A percentile compares a stretch with the other conserved stretches of the same genome.
Evolutionary conservation across 2,888 invertebrate genomes (phyloP).

Genomic region (Agrotis clavis): DNA sequence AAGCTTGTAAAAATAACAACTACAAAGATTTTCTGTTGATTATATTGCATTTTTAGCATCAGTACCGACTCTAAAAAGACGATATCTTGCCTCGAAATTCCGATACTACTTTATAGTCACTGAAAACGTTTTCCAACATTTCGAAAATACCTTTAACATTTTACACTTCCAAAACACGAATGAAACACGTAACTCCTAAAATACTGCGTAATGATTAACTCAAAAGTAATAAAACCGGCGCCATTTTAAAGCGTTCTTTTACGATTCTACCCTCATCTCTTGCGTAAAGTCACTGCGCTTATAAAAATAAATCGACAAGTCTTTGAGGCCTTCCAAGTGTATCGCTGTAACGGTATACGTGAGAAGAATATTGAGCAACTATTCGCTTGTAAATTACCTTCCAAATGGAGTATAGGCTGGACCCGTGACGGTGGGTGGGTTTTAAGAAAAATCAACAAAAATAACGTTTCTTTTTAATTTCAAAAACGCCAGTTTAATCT

Average conservation of each 20-base stretch:
- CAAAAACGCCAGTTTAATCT: not conserved
- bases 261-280: slow-evolving; percentile 58
- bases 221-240: slow-evolving; percentile 52
- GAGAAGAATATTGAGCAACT: slow-evolving; percentile 42
- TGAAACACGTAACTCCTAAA: slow-evolving; percentile 44
- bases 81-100: not conserved
- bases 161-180: slow-evolving; percentile 26
- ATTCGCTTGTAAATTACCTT: slow-evolving; percentile 58
- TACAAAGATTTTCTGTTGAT: not conserved
- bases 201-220: slow-evolving; percentile 59
- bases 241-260: slow-evolving; percentile 58
- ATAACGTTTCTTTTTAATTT: not conserved
- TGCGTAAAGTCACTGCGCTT: slow-evolving; percentile 65
- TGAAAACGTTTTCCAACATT: not conserved
- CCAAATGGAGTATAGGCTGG: slow-evolving; percentile 30
- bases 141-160: slow-evolving; percentile 15
- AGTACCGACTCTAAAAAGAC: no score
- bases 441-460: not conserved
- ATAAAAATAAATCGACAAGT: slow-evolving; percentile 70
- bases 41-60: not conserved
- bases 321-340: slow-evolving; percentile 62
- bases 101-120: slow-evolving; percentile 2
- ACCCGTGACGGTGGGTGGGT: slow-evolving; percentile 20
- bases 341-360: slow-evolving; percentile 64
- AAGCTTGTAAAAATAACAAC: not conserved